phyloP scores from a whole-genome alignment of 1,140 invertebrate genomes.

The Orius laevigatus region DNA sequence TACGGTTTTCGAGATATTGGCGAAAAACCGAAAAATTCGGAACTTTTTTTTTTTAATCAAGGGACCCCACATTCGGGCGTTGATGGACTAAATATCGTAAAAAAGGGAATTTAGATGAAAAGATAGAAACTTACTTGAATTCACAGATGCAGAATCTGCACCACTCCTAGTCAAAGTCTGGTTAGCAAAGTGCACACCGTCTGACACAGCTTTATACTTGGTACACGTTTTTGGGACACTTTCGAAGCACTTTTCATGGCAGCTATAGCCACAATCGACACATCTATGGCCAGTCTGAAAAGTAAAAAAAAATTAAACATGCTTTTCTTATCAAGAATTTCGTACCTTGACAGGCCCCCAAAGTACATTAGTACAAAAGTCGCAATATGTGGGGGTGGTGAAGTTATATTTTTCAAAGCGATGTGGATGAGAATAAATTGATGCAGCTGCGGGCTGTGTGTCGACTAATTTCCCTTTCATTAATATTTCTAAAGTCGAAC shows the following conservation, averaged over 20 bases:
- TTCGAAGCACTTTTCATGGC: conserved; percentile 86
- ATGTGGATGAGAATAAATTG: conserved; percentile 69
- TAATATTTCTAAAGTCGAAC: conserved; percentile 79
- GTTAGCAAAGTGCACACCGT: conserved; percentile 38
- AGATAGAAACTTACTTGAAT: conserved; percentile 35
- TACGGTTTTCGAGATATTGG: no score
- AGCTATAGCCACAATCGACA: conserved; percentile 86
- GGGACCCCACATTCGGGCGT: no score
- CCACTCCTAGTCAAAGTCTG: conserved; percentile 46
- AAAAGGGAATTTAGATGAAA: no score
- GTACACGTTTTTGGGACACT: conserved; percentile 81
- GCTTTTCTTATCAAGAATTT: conserved; percentile 15
- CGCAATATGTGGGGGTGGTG: conserved; percentile 81
- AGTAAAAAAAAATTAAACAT: conserved; percentile 11
- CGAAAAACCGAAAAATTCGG: no score
- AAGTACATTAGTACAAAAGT: conserved; percentile 72
- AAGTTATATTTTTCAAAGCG: conserved; percentile 78
- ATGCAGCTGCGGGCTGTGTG: conserved; percentile 27
- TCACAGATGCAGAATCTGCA: conserved; percentile 45
- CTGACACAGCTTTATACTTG: conserved; percentile 59
- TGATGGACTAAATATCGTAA: no score
- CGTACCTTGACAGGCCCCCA: conserved; percentile 81
- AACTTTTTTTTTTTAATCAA: no score
- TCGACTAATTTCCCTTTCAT: conserved; percentile 68
- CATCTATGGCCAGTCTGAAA: conserved; percentile 63